Evolutionary conservation across 2,797 vertebrate genomes (phyloP).

Genomic region (Mionectes olivaceus): DNA sequence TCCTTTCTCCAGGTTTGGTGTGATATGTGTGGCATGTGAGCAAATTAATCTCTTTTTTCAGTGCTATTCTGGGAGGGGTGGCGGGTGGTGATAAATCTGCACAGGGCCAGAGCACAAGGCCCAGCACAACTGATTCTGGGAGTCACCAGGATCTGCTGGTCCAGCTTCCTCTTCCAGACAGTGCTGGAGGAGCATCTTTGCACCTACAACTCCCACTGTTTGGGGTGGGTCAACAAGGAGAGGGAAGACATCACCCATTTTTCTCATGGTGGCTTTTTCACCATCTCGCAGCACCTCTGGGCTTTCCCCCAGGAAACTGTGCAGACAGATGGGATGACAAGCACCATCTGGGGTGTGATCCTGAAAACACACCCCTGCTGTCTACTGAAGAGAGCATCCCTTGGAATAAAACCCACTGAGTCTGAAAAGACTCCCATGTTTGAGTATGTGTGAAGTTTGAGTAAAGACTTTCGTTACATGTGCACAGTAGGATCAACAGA

Average conservation of each 20-base stretch:
- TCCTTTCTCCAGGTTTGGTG: constrained; percentile 37
- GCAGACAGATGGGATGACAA: background rate
- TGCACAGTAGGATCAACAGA: background rate
- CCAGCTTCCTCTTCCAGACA: background rate
- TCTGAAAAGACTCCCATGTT: background rate
- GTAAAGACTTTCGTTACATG: background rate
- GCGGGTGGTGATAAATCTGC: background rate
- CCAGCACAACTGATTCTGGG: background rate
- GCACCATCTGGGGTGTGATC: accelerated
- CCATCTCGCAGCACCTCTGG: accelerated
- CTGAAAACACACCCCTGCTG: background rate
- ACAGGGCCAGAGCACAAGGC: background rate
- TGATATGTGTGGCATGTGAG: constrained; percentile 12
- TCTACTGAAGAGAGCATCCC: background rate
- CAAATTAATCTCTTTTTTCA: background rate
- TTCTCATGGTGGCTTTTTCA: background rate
- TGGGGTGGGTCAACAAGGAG: background rate
- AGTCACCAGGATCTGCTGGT: background rate
- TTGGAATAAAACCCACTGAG: background rate
- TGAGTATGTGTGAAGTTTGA: background rate
- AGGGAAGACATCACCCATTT: background rate
- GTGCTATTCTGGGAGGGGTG: background rate
- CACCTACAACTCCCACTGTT: background rate
- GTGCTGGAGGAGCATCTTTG: background rate
- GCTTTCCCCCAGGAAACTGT: background rate